A percentile compares a stretch with the other conserved stretches of the same genome.
These are phyloP conservation scores for Aratinga solstitialis DNA, from an alignment of 2,797 vertebrate species.

Conservation along the genomic window DNA sequence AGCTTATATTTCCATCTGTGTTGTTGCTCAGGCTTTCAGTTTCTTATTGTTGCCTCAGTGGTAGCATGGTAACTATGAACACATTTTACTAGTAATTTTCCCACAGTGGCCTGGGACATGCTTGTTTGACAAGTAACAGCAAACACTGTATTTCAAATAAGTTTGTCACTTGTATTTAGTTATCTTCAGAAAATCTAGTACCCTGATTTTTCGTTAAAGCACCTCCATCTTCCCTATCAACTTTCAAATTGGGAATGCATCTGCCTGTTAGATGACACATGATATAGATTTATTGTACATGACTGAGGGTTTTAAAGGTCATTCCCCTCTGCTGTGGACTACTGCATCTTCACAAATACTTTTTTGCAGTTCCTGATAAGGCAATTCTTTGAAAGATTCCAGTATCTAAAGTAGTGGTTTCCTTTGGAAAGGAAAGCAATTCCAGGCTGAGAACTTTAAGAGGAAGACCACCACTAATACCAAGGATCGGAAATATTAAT, in stretches of 20 bases:
- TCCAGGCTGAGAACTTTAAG: neutral
- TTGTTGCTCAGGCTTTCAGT: constrained; percentile 18
- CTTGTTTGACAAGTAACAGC: neutral
- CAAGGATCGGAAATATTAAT: neutral
- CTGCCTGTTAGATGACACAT: neutral
- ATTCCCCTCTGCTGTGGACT: neutral
- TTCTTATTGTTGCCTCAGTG: constrained; percentile 13
- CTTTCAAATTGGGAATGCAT: neutral
- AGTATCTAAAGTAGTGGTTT: neutral
- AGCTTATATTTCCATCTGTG: constrained; percentile 11
- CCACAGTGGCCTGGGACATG: neutral
- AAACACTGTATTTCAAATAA: neutral
- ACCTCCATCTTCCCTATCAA: neutral
- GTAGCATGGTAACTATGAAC: neutral
- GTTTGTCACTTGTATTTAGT: neutral
- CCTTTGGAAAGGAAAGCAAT: neutral
- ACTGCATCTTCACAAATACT: neutral
- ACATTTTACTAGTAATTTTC: constrained; percentile 13
- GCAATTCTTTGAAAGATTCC: neutral
- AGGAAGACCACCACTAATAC: neutral
- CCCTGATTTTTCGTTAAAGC: neutral
- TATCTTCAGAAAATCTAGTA: neutral
- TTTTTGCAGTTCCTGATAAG: neutral
- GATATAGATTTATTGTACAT: neutral
- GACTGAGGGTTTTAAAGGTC: neutral